These are phyloP conservation scores for Tupaia tana DNA, from an alignment of 2,113 vertebrate species.

Conservation along the genomic window DNA sequence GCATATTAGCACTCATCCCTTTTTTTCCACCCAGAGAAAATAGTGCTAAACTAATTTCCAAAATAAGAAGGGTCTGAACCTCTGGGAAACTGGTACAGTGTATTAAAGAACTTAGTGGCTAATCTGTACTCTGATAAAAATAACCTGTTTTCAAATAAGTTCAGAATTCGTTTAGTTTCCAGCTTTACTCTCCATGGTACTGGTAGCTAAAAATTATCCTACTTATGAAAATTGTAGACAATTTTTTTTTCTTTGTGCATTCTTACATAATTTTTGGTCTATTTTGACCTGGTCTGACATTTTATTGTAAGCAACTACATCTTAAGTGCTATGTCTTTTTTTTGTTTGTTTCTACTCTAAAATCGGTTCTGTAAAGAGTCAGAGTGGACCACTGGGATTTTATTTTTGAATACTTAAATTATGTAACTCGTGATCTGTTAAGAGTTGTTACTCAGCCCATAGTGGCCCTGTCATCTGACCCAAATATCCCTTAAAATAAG, in stretches of 20 bases:
- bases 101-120: slow-evolving; percentile 26
- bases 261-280: slow-evolving; percentile 37
- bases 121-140: slow-evolving; percentile 65
- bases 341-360: slow-evolving; percentile 22
- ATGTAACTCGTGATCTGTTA: slow-evolving; percentile 55
- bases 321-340: slow-evolving; percentile 12
- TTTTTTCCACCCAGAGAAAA: background rate
- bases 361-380: slow-evolving; percentile 44
- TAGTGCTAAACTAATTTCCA: slow-evolving; percentile 19
- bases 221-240: slow-evolving; percentile 57
- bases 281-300: slow-evolving; percentile 47
- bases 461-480: slow-evolving; percentile 24
- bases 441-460: background rate
- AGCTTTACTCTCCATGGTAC: slow-evolving; percentile 56
- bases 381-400: slow-evolving; percentile 37
- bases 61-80: slow-evolving; percentile 41
- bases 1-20: background rate
- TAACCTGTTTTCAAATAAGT: slow-evolving; percentile 71
- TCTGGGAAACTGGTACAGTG: slow-evolving; percentile 37
- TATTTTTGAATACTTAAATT: slow-evolving; percentile 65
- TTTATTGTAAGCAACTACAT: slow-evolving; percentile 17
- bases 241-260: slow-evolving; percentile 40
- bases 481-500: slow-evolving; percentile 53
- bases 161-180: slow-evolving; percentile 52
- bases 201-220: slow-evolving; percentile 61